Evolutionary conservation across 2,113 vertebrate species (phyloP).

Genomic region (Proterorhinus semilunaris): DNA sequence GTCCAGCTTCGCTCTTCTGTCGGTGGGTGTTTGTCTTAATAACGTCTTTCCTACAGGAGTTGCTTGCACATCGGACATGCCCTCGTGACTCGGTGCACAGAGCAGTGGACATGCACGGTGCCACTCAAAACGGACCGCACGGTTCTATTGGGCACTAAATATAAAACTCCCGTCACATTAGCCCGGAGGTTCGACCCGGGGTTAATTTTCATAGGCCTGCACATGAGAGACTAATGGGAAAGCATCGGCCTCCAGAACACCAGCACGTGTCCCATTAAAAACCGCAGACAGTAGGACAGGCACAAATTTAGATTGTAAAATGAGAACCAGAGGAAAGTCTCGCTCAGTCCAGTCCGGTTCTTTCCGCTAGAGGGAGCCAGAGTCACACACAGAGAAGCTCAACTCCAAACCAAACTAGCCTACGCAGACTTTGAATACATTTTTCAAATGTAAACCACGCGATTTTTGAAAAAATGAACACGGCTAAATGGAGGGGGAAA

Average conservation of each 20-base stretch:
- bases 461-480: no score
- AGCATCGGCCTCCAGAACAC: not conserved
- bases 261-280: not conserved
- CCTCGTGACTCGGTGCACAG: conserved; percentile 38
- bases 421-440: not conserved
- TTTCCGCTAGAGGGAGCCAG: conserved; percentile 41
- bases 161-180: conserved; percentile 77
- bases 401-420: not conserved
- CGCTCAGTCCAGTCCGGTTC: not conserved
- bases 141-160: conserved; percentile 93
- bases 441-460: not conserved
- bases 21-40: not conserved
- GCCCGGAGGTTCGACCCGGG: conserved; percentile 19
- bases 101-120: conserved; percentile 79
- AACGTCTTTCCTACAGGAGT: conserved; percentile 5
- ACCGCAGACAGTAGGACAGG: not conserved
- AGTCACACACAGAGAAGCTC: not conserved
- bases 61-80: conserved; percentile 16
- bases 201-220: conserved; percentile 20
- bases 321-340: conserved; percentile 26
- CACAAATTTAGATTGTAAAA: conserved; percentile 16
- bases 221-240: not conserved
- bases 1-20: conserved; percentile 26
- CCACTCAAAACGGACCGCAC: conserved; percentile 75
- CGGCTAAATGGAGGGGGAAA: no score